Conservation (phyloP, 2,113 vertebrate species). For the Sapayoa aenigma region DNA sequence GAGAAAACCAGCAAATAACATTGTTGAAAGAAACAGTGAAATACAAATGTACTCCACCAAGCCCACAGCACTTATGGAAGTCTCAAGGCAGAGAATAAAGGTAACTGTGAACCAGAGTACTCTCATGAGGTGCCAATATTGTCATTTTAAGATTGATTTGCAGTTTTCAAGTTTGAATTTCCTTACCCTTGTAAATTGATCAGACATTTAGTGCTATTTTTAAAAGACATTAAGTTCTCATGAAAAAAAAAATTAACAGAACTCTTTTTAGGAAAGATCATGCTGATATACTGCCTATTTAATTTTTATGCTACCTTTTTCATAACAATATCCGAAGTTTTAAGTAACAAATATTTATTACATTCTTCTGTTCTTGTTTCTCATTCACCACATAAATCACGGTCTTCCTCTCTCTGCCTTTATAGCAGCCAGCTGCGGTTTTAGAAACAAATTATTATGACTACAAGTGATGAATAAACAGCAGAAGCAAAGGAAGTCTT, state of each 20-base stretch:
- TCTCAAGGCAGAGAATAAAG: neutral
- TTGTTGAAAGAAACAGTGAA: neutral
- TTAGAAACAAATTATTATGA: slow-evolving; percentile 45
- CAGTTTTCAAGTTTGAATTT: slow-evolving; percentile 27
- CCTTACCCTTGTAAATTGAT: slow-evolving; percentile 1
- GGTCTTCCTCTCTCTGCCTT: slow-evolving; percentile 34
- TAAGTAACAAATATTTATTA: slow-evolving; percentile 23
- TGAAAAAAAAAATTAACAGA: neutral
- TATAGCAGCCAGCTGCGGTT: slow-evolving; percentile 41
- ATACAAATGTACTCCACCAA: neutral
- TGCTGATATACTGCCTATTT: slow-evolving; percentile 43
- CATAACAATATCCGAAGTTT: slow-evolving; percentile 15
- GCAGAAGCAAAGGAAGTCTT: slow-evolving; percentile 32
- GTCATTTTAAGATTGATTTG: neutral
- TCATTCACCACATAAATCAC: slow-evolving; percentile 21
- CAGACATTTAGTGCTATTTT: neutral
- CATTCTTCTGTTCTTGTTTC: slow-evolving; percentile 23
- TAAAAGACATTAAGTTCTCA: neutral
- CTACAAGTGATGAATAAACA: slow-evolving; percentile 33
- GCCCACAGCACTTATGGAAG: neutral
- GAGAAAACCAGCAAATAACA: neutral
- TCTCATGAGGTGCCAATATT: neutral
- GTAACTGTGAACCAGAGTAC: neutral
- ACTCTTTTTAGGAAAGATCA: slow-evolving; percentile 7
- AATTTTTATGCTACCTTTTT: slow-evolving; percentile 39